phyloP scores from a whole-genome alignment of 53 echinoderm and acorn worm genomes.

The Echinometra lucunter region DNA sequence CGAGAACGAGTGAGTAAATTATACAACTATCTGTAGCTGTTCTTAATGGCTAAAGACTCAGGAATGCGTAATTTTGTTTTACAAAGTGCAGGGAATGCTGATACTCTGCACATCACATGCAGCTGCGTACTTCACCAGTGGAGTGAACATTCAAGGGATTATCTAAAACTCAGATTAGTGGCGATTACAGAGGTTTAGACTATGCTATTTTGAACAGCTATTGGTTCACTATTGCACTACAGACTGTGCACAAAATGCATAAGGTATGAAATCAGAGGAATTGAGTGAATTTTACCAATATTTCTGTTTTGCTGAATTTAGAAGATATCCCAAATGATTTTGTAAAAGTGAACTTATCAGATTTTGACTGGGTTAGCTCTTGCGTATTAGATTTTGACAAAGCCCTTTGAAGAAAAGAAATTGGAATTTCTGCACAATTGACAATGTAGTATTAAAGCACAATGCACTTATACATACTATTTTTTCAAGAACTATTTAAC shows the following conservation, averaged over 20 bases:
- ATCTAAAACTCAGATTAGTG: background rate
- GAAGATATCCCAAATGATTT: background rate
- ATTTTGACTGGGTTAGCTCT: conserved; percentile 39
- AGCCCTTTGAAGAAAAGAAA: background rate
- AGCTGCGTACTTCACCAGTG: background rate
- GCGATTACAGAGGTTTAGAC: background rate
- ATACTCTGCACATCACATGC: background rate
- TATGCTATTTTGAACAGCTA: background rate
- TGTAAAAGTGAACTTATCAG: background rate
- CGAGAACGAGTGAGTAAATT: background rate
- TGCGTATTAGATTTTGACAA: conserved; percentile 6
- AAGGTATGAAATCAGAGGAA: background rate
- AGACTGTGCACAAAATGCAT: background rate
- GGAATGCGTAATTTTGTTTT: background rate
- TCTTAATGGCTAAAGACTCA: background rate
- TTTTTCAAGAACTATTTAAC: no score
- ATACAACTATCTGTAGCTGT: background rate
- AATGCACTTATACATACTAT: background rate
- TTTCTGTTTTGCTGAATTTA: background rate
- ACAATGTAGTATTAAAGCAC: background rate
- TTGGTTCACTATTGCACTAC: background rate
- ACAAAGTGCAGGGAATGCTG: background rate
- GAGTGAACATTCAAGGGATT: background rate
- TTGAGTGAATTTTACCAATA: background rate
- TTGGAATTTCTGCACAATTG: background rate